Base-by-base conservation (phyloP, 2,797 vertebrate genomes). In the Sparus aurata region DNA sequence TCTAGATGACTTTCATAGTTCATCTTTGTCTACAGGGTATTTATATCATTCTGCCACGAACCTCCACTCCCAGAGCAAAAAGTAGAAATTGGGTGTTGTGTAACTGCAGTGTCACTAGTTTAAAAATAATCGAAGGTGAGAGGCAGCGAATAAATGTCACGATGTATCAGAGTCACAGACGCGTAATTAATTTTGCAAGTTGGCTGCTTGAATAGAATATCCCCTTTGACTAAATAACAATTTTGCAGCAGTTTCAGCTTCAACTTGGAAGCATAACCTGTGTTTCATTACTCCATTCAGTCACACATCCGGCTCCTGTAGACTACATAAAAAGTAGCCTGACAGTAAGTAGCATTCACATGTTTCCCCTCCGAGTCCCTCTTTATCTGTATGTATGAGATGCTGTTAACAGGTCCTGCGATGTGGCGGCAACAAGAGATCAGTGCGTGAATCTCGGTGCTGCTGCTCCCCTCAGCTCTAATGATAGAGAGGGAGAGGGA, bases 301-400 rank as follows among this genome's bases (percentile, higher is more conserved):
- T 67, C 69, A 23, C 62, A 79, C 57, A 66, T 8, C 3, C 4
- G 46, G 16, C 27, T 70, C 41, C 58, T 82, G 60, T 70, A 38
- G 57, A 62, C 60, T 46, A 46, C 18, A 54, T 77, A 80, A 41
- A 71, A 81, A 72, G 76, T 68, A 64, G 59, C 59, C 64, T 52
- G 70, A 62, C 72, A 65, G 65, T 87, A 65, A 69, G 75, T 27
- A 68, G 66, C 67, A 49, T 17, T 83, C 52, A 59, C 10, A 11
- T 72, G 68, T 69, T 80, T 45, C 50, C 63, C 45, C 23, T 66
- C 63, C 3, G 58, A 67, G 59, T 82, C 73, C 45, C 73, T 60
- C 79, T 84, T 88, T 73, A 82, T 91, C 86, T 80, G 77, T 83
- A 85, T 87, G 81, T 76, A 84, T 86, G 83, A 88, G 85, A 71